Evolutionary conservation across 1,140 invertebrate species (phyloP).

Genomic region (Muscidifurax raptorellus): DNA sequence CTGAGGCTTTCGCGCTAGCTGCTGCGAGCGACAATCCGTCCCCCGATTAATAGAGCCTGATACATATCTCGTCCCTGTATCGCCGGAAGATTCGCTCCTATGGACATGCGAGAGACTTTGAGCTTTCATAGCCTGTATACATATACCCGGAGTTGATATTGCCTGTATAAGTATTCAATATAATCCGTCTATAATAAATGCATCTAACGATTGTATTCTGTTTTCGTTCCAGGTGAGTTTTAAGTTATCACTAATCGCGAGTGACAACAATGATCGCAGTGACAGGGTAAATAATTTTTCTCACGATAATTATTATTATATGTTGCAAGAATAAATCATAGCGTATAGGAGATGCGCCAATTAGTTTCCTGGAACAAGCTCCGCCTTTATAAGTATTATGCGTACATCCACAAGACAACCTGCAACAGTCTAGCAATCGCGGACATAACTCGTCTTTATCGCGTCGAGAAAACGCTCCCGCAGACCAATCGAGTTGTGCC

Average conservation of each 20-base stretch:
- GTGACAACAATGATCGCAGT: neutral
- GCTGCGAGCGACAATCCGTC: conserved; percentile 7
- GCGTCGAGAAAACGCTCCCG: neutral
- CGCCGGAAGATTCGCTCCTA: neutral
- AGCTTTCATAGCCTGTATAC: neutral
- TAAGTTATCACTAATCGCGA: too few relatives aligned
- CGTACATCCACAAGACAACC: neutral
- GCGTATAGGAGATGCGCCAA: too few relatives aligned
- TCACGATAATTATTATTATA: neutral
- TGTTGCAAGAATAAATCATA: neutral
- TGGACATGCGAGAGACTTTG: neutral
- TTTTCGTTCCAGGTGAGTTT: conserved; percentile 25
- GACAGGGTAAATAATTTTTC: neutral
- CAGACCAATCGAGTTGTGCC: neutral
- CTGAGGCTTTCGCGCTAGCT: neutral
- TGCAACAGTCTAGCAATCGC: neutral
- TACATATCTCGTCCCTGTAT: neutral
- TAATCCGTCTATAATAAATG: too few relatives aligned
- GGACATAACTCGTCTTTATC: neutral
- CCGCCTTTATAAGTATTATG: too few relatives aligned
- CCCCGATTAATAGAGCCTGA: conserved; percentile 16
- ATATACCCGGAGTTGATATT: neutral
- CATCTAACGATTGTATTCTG: neutral
- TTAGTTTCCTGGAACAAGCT: too few relatives aligned
- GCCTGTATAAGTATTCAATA: neutral